A percentile compares a stretch with the other conserved stretches of the same genome.
Evolutionary conservation across 2,797 vertebrate genomes (phyloP).

Genomic region (Gymnocypris eckloni): DNA sequence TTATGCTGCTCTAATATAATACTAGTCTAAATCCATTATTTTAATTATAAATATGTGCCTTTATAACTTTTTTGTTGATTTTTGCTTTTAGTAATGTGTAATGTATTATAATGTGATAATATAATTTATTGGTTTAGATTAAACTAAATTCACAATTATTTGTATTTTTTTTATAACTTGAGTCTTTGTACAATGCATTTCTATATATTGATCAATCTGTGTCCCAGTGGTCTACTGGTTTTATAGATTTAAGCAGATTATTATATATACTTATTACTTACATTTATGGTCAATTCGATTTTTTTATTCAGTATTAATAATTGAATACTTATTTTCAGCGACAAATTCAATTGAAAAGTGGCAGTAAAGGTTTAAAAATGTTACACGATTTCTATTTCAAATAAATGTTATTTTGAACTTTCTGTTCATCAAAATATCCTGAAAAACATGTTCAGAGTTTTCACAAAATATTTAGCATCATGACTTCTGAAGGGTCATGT

Average conservation of each 20-base stretch:
- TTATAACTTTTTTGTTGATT: background rate
- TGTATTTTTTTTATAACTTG: background rate
- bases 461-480: background rate
- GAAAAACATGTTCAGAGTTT: background rate
- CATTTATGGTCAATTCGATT: background rate
- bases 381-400: background rate
- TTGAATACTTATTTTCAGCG: too few relatives aligned
- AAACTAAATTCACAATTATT: background rate
- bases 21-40: background rate
- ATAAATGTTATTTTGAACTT: background rate
- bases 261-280: background rate
- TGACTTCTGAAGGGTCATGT: background rate
- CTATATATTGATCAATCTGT: background rate
- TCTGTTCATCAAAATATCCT: background rate
- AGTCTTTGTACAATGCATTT: background rate
- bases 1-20: constrained; percentile 21
- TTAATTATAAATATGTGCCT: constrained; percentile 11
- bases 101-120: background rate
- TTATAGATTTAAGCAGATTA: background rate
- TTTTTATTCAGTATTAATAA: too few relatives aligned
- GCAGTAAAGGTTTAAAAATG: background rate
- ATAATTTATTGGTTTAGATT: constrained; percentile 1
- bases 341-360: too few relatives aligned
- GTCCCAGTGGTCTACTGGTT: background rate
- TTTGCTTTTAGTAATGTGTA: background rate